Evolutionary conservation across 2,113 vertebrate genomes (phyloP).

Genomic region (Centropus bengalensis): DNA sequence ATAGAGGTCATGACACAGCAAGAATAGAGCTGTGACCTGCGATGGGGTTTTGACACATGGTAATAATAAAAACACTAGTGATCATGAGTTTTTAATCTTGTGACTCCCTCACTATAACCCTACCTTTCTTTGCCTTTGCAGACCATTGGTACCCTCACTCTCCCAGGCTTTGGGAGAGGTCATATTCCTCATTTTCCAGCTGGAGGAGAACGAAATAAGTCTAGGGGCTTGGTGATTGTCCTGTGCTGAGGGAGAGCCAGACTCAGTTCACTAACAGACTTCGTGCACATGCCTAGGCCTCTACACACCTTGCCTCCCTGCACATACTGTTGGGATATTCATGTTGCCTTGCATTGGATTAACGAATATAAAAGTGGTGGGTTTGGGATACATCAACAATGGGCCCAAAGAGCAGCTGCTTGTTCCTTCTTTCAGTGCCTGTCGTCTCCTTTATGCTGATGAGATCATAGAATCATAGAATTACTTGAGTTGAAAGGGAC

Average conservation of each 20-base stretch:
- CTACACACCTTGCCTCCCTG: neutral
- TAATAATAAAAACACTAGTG: neutral
- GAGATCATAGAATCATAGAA: neutral
- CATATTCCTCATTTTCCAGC: neutral
- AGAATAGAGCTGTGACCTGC: neutral
- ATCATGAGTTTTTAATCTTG: neutral
- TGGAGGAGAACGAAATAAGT: neutral
- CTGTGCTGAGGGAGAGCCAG: neutral
- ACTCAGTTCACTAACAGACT: neutral
- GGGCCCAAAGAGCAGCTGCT: neutral
- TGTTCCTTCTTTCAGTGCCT: neutral
- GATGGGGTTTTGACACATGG: neutral
- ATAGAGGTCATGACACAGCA: neutral
- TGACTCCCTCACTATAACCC: neutral
- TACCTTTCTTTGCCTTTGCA: neutral
- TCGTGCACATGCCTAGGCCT: neutral
- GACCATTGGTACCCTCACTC: neutral
- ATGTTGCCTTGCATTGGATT: neutral
- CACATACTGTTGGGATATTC: neutral
- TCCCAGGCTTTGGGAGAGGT: neutral
- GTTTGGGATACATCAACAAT: neutral
- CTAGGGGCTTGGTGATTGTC: neutral
- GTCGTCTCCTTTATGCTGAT: neutral
- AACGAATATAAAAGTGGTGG: neutral
- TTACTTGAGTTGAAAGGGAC: too few relatives aligned